Evolutionary conservation across 2,888 invertebrate genomes (phyloP).

Genomic region (Drosophila acutilabella): DNA sequence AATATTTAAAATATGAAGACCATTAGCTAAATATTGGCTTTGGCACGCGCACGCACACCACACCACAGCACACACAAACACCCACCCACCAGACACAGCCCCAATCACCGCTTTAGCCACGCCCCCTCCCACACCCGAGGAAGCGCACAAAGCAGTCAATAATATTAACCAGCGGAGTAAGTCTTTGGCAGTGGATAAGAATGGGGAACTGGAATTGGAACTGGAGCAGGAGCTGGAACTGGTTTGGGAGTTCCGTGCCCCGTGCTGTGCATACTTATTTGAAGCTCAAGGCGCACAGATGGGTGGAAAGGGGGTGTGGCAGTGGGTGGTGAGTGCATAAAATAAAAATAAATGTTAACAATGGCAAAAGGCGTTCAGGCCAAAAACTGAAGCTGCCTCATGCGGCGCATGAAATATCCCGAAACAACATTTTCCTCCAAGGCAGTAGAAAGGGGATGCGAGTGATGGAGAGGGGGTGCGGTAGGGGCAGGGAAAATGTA

Average conservation of each 20-base stretch:
- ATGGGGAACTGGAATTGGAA: not conserved
- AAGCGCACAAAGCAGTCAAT: constrained; percentile 71
- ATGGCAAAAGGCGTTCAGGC: constrained; percentile 76
- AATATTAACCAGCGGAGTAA: constrained; percentile 70
- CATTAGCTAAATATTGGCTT: constrained; percentile 81
- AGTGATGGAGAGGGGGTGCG: not conserved
- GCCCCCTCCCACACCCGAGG: not conserved
- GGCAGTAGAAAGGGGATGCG: not conserved
- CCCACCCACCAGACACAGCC: not conserved
- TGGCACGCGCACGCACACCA: constrained; percentile 73
- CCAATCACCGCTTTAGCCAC: constrained; percentile 12
- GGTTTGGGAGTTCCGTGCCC: constrained; percentile 47
- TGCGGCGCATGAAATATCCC: constrained; percentile 66
- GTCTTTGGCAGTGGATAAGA: constrained; percentile 13
- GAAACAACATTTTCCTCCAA: constrained; percentile 42
- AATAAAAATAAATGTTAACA: constrained; percentile 80
- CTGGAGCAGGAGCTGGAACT: not conserved
- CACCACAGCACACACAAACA: constrained; percentile 13
- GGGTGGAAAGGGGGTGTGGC: not conserved
- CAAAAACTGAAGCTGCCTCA: constrained; percentile 53
- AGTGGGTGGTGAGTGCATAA: constrained; percentile 71
- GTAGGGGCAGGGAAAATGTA: not conserved
- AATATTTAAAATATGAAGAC: constrained; percentile 81
- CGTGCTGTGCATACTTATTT: constrained; percentile 81
- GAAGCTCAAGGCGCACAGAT: constrained; percentile 67